Base-by-base conservation (phyloP, 1,140 invertebrate genomes). In the Leptinotarsa lineolata region DNA sequence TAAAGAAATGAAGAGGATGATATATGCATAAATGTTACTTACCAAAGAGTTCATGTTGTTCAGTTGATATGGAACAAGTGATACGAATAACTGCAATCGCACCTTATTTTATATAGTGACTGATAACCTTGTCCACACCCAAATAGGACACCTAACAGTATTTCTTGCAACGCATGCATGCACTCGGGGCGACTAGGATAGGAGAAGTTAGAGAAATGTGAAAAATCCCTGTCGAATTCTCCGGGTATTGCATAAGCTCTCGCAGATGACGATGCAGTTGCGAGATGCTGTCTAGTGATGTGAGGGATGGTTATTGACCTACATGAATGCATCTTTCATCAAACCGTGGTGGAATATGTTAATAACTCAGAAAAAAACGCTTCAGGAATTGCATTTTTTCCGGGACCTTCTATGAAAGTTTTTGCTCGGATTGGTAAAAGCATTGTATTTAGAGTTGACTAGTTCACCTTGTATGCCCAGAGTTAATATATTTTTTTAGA, bases 11-110 rank as follows among this genome's bases (percentile, higher is more conserved):
- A 54, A 54, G 0, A 54, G 2, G 15, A n/a, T n/a, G n/a, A 54
- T 54, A 54, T 54, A 45, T 18, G n/a, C 20, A n/a, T 45, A 54
- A 18, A 15, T 45, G 22, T 71, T 39, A 71, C 69, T 71, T 71
- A 71, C 69, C 69, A 71, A 71, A 59, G 69, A 22, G 69, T 71
- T 71, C 69, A 71, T 71, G 58, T 71, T 71, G 69, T 71, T 71
- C 54, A 45, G 69, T 71, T 71, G 69, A 71, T 71, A 63, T 24
- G 21, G 59, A 59, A 71, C 48, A 71, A 71, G 69, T 71, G 69
- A 71, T 71, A 71, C 69, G 22, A 63, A 45, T 71, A 63, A 59
- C 39, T 39, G 69, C 21, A 24, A 71, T 71, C 61, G 60, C 69
- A 44, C 24, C 39, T 21, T 71, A 71, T 71, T 71, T 71, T 71